Base-by-base conservation (phyloP, 2,797 vertebrate species). In the Allobates femoralis region DNA sequence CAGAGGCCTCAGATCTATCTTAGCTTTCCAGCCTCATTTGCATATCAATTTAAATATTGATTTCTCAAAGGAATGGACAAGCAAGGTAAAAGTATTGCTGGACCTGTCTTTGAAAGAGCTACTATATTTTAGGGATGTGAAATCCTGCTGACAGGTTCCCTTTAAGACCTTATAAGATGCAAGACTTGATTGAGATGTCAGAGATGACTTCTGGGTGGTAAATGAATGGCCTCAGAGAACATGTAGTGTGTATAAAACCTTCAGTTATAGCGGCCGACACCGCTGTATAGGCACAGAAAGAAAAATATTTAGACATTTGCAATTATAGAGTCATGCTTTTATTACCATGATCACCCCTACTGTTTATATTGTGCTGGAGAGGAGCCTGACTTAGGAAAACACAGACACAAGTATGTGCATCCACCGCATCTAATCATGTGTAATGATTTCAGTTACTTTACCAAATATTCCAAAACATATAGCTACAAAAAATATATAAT, bases 281-380 rank as follows among this genome's bases (percentile, higher is more conserved):
- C 23, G 67, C 71, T 16, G 15, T 58, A 73, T 23, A 34, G 81
- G 23, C 81, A 73, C 23, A 64, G 67, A 73, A 83, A 83, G 32
- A 60, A 37, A 66, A 83, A 83, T 83, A 74, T 83, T 83, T 83
- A 83, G 81, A 82, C 81, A 83, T 32, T 58, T 83, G 18, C 10
- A 83, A 83, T 83, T 74, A 83, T 46, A 37, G 66, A 51, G 53
- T 55, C 66, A 83, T 16, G 32, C 81, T 83, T 37, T 74, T 41
- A 83, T 83, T 73, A 58, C 77, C 37, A 12, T 8, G 30, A 30
- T 83, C 67, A 12, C 23, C 66, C 56, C 81, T 83, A 60, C 67
- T 83, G 81, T 83, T 74, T 83, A 83, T 73, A 74, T 74, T 73
- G 51, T 58, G 30, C 53, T 60, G 67, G 53, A 73, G 32, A 16